Evolutionary conservation across 1,140 invertebrate species (phyloP), one percentile per base, ranked within the genome.

Genomic region (Antheraea pernyi): DNA sequence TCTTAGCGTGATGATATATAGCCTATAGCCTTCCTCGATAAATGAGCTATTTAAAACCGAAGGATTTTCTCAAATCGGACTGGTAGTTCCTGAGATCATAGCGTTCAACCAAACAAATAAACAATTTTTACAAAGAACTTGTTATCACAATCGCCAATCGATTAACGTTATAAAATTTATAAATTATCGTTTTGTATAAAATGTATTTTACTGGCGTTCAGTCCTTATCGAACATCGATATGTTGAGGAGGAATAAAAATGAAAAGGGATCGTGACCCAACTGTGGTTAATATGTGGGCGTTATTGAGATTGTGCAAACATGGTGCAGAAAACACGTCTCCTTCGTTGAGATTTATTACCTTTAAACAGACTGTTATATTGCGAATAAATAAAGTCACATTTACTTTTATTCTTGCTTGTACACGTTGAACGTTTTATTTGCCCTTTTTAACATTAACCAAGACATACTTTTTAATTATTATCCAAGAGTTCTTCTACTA

Each of bases 231-330:
- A 7, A 59, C 11, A 36, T 61, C 30, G 7, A 13, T 61, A 19
- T 9, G n/a, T 9, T 18, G 59, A 61, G 18, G 19, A 22, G 22
- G 1, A 72, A 59, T 37, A 68, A 59, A 19, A 59, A 69, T 63
- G 58, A 69, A 59, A 70, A 69, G 64, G 63, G 63, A 65, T 61
- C 65, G 46, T 73, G 71, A 70, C 68, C 65, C 59, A 39, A 39
- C 71, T 19, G 53, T 58, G 71, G 68, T 53, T 60, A 65, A 63
- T 59, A 22, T 59, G 71, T 69, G 71, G 71, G 68, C 71, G 71
- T 67, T 39, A n/a, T 36, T 59, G 67, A 39, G 67, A 69, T 65
- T 65, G n/a, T 65, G 42, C 39, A 42, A 65, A 65, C 63, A 48
- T 65, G 42, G 19, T 61, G 59, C 59, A 67, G 48, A 37, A 67